phyloP scores from a whole-genome alignment of 2,797 vertebrate species.

The Apodemus agrarius region DNA sequence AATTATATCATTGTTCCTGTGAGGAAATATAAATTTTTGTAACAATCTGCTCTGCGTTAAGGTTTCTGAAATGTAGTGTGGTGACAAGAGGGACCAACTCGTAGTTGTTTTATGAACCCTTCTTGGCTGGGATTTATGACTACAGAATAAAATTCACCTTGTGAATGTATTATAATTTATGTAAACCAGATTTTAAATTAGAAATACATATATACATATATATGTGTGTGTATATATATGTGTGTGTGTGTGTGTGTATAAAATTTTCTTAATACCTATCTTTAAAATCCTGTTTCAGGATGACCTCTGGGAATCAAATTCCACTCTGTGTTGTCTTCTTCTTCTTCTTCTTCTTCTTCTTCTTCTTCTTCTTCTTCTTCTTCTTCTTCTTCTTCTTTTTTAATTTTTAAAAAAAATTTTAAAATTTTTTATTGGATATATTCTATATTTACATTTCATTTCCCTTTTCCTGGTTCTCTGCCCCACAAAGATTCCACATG shows the following conservation, averaged over 20 bases:
- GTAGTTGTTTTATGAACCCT: constrained; percentile 57
- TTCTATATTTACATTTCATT: too few relatives aligned
- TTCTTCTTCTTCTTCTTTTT: too few relatives aligned
- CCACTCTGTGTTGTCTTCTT: not conserved
- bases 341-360: too few relatives aligned
- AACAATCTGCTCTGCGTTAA: constrained; percentile 43
- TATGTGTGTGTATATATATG: too few relatives aligned
- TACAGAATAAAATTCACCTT: not conserved
- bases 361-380: too few relatives aligned
- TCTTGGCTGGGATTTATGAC: constrained; percentile 52
- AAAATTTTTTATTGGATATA: too few relatives aligned
- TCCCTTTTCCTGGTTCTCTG: too few relatives aligned
- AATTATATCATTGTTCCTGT: constrained; percentile 64
- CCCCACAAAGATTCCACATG: too few relatives aligned
- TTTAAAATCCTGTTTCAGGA: not conserved
- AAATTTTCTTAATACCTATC: not conserved
- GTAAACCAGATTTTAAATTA: constrained; percentile 36
- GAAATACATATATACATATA: not conserved
- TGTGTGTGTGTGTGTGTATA: too few relatives aligned
- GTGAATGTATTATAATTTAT: constrained; percentile 26
- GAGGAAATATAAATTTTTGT: constrained; percentile 73
- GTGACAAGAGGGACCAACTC: not conserved
- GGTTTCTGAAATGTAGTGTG: not conserved
- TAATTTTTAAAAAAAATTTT: too few relatives aligned
- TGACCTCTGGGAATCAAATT: not conserved